Conservation (phyloP, 2,797 vertebrate species). For the Muraenolepis orangiensis region DNA sequence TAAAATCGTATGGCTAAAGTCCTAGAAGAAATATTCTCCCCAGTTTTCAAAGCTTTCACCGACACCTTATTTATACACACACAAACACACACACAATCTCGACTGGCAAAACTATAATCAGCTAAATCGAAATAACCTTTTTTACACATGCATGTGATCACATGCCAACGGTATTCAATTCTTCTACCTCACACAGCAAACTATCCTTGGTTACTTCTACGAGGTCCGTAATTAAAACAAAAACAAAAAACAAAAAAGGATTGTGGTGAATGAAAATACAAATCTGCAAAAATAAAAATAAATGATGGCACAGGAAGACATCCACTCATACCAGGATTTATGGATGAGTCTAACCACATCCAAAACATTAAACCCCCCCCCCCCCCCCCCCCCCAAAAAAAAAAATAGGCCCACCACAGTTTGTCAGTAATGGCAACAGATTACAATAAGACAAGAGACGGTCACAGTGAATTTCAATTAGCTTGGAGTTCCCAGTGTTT, state of each 20-base stretch:
- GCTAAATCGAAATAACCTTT: slow-evolving; percentile 28
- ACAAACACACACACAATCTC: slow-evolving; percentile 59
- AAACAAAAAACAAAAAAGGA: background rate
- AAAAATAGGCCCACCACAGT: slow-evolving; percentile 23
- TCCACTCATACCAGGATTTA: background rate
- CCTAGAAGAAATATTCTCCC: slow-evolving; percentile 36
- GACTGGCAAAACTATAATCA: slow-evolving; percentile 42
- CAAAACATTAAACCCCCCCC: slow-evolving; percentile 5
- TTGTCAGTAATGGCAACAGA: slow-evolving; percentile 38
- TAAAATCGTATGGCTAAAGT: slow-evolving; percentile 10
- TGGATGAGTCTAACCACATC: slow-evolving; percentile 13
- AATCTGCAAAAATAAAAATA: slow-evolving; percentile 26
- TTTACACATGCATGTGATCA: slow-evolving; percentile 10
- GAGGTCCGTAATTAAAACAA: too few species aligned
- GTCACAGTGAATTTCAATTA: background rate
- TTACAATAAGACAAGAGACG: background rate
- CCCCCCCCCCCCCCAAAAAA: too few species aligned
- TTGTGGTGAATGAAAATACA: slow-evolving; percentile 3
- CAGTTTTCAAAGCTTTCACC: slow-evolving; percentile 48
- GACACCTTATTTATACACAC: slow-evolving; percentile 21
- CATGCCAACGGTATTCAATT: slow-evolving; percentile 27
- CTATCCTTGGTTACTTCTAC: background rate
- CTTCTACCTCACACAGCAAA: slow-evolving; percentile 10
- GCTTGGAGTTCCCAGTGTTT: background rate
- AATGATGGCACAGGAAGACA: slow-evolving; percentile 52